These are phyloP conservation scores for Halotydeus destructor DNA, from an alignment of 1,140 invertebrate genomes.

Conservation along the genomic window DNA sequence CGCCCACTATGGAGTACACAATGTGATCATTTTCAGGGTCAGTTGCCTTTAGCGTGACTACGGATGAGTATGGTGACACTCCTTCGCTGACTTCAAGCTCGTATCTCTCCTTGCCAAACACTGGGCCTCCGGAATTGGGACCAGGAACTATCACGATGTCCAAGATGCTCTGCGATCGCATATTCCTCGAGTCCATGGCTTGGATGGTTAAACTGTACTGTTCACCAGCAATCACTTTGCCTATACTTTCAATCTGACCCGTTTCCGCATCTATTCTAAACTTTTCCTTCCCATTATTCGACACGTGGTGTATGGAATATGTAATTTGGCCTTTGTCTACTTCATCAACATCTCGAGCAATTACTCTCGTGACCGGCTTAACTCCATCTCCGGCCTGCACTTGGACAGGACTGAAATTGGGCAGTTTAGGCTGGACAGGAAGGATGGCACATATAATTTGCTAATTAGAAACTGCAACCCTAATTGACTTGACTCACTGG, in stretches of 20 bases:
- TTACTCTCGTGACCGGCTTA: slow-evolving; percentile 46
- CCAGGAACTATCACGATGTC: slow-evolving; percentile 57
- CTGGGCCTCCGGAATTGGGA: slow-evolving; percentile 59
- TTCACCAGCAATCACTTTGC: slow-evolving; percentile 56
- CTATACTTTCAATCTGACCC: slow-evolving; percentile 39
- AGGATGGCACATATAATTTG: no score
- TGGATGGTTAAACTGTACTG: slow-evolving; percentile 69
- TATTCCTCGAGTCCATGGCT: slow-evolving; percentile 30
- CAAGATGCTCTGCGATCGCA: slow-evolving; percentile 46
- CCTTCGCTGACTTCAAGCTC: slow-evolving; percentile 69
- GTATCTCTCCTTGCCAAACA: slow-evolving; percentile 52
- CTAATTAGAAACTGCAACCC: no score
- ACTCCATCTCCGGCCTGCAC: slow-evolving; percentile 57
- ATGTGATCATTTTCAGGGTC: slow-evolving; percentile 74
- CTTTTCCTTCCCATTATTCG: slow-evolving; percentile 62
- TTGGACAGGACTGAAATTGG: slow-evolving; percentile 47
- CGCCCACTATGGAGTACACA: slow-evolving; percentile 56
- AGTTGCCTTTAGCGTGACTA: slow-evolving; percentile 45
- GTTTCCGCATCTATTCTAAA: slow-evolving; percentile 59
- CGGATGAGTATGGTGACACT: slow-evolving; percentile 58
- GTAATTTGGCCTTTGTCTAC: slow-evolving; percentile 55
- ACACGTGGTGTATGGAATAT: slow-evolving; percentile 68
- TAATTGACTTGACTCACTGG: no score
- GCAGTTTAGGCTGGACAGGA: slow-evolving; percentile 49
- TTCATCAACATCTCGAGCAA: slow-evolving; percentile 61